A percentile compares a stretch with the other conserved stretches of the same genome.
Evolutionary conservation across 2,888 invertebrate genomes (phyloP).

Genomic region (Oligia fasciuncula): DNA sequence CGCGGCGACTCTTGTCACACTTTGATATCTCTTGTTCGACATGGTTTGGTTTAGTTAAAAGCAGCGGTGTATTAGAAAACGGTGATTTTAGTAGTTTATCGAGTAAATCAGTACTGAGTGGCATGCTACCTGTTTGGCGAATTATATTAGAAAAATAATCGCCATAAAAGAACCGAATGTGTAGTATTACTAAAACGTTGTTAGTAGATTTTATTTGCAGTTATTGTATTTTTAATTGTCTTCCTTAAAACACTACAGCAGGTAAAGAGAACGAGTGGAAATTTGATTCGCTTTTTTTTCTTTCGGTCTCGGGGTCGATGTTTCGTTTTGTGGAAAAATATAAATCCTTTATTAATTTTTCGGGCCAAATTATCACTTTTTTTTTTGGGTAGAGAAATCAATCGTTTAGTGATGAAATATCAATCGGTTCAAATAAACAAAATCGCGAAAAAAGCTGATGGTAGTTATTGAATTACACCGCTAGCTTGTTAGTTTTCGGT

Average conservation of each 20-base stretch:
- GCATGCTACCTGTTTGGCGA: constrained; percentile 12
- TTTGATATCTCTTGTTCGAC: constrained; percentile 66
- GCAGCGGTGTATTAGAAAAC: constrained; percentile 26
- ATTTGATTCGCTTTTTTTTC: neutral
- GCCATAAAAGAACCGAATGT: neutral
- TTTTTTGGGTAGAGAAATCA: neutral
- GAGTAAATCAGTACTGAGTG: neutral
- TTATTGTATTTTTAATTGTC: neutral
- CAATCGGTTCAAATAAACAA: neutral
- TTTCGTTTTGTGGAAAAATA: neutral
- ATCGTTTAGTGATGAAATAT: neutral
- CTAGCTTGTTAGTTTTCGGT: neutral
- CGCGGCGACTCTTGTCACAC: constrained; percentile 76
- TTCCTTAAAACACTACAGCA: neutral
- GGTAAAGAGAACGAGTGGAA: neutral
- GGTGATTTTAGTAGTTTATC: constrained; percentile 18
- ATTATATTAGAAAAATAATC: constrained; percentile 1
- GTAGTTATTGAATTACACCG: neutral
- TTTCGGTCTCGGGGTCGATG: neutral
- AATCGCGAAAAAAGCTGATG: no score
- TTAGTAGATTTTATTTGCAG: neutral
- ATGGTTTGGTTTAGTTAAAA: constrained; percentile 39
- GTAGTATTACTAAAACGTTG: neutral
- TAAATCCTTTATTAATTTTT: no score
- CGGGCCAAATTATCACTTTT: neutral